Percentiles rank a stretch among this genome's conserved stretches.
Evolutionary conservation across 1,140 invertebrate genomes (phyloP).

Genomic region (Drosophila orena): DNA sequence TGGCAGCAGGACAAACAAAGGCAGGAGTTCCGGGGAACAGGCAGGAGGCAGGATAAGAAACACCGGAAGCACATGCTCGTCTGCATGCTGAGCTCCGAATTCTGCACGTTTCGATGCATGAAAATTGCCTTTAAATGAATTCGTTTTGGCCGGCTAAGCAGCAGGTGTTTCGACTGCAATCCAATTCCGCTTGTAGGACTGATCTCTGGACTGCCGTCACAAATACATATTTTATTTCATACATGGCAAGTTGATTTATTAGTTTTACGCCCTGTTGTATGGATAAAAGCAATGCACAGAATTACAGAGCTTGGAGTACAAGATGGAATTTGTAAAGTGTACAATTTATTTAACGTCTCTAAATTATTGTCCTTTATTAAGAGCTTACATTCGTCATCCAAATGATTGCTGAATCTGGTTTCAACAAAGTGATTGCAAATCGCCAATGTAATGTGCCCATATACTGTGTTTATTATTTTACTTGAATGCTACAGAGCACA

Average conservation of each 20-base stretch:
- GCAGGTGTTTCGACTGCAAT: constrained; percentile 41
- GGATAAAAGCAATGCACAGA: neutral
- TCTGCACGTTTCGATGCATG: constrained; percentile 69
- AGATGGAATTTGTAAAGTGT: neutral
- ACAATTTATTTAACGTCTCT: neutral
- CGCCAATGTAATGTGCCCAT: too few relatives aligned
- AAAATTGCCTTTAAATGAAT: constrained; percentile 68
- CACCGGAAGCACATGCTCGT: constrained; percentile 57
- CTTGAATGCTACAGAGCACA: too few relatives aligned
- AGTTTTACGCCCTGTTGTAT: neutral
- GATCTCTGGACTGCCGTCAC: constrained; percentile 9
- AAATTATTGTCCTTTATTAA: too few relatives aligned
- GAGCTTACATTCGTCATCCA: too few relatives aligned
- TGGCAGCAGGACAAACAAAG: constrained; percentile 47
- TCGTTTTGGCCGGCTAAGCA: constrained; percentile 32
- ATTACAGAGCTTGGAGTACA: constrained; percentile 12
- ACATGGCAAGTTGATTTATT: constrained; percentile 35
- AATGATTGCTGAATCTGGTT: too few relatives aligned
- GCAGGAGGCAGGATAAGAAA: constrained; percentile 53
- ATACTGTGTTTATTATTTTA: neutral
- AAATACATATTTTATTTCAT: constrained; percentile 36
- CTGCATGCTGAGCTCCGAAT: constrained; percentile 62
- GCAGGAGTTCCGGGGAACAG: constrained; percentile 9
- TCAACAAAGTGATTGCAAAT: too few relatives aligned
- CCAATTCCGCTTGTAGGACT: constrained; percentile 20